phyloP scores from a whole-genome alignment of 2,797 vertebrate genomes.

The Buphagus erythrorhynchus region DNA sequence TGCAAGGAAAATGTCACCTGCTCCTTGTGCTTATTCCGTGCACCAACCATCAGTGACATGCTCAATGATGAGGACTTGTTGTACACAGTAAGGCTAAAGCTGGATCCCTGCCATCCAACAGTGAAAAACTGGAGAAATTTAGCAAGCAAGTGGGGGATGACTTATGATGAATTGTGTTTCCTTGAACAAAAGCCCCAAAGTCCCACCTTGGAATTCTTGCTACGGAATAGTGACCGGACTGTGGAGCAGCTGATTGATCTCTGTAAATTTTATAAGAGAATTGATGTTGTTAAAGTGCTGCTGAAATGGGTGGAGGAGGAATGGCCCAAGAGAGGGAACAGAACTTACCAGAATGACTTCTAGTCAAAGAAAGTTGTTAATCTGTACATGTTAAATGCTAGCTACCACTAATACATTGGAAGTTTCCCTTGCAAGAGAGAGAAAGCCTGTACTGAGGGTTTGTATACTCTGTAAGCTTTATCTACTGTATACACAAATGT shows the following conservation, averaged over 20 bases:
- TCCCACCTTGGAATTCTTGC: slow-evolving; percentile 93
- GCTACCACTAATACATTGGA: neutral
- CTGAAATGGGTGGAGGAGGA: slow-evolving; percentile 93
- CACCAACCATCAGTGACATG: slow-evolving; percentile 94
- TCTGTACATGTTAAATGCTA: neutral
- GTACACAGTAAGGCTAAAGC: slow-evolving; percentile 90
- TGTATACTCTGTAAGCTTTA: slow-evolving; percentile 10
- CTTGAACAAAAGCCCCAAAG: slow-evolving; percentile 92
- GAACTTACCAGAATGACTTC: slow-evolving; percentile 72
- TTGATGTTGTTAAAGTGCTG: slow-evolving; percentile 91
- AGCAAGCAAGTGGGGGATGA: slow-evolving; percentile 98
- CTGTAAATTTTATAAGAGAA: slow-evolving; percentile 92
- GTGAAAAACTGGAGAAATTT: slow-evolving; percentile 99
- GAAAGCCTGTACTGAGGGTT: neutral
- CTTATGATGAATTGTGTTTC: slow-evolving; percentile 93
- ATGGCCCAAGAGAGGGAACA: slow-evolving; percentile 90
- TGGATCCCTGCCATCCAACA: slow-evolving; percentile 95
- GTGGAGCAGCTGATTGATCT: slow-evolving; percentile 93
- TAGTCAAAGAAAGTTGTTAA: slow-evolving; percentile 46
- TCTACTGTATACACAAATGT: neutral
- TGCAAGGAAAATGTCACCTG: slow-evolving; percentile 69
- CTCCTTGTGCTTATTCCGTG: slow-evolving; percentile 74
- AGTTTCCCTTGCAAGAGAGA: neutral
- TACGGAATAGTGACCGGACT: slow-evolving; percentile 92
- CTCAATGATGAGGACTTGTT: slow-evolving; percentile 96